Conservation (phyloP, 64 coral and sea anemone genomes). For the Pachyseris speciosa region DNA sequence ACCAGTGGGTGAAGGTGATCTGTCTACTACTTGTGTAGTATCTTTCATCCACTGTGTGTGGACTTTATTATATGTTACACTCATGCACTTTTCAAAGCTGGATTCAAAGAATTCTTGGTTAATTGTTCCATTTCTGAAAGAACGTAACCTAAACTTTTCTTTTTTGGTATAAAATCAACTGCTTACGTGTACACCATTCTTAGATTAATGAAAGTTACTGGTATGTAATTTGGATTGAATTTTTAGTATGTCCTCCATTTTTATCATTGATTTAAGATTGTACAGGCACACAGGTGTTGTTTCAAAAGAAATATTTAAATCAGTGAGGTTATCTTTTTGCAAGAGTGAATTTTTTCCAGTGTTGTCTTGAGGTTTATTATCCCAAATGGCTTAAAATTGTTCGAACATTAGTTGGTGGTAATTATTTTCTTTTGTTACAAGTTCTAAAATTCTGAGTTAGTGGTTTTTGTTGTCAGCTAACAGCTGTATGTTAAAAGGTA, state of each 20-base stretch:
- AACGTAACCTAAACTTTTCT: not conserved
- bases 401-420: too few relatives aligned
- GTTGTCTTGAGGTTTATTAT: not conserved
- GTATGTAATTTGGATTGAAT: not conserved
- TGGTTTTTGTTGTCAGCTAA: not conserved
- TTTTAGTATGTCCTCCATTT: not conserved
- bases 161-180: not conserved
- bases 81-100: not conserved
- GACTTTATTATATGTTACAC: too few relatives aligned
- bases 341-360: not conserved
- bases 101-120: not conserved
- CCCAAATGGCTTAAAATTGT: not conserved
- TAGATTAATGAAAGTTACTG: not conserved
- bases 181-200: not conserved
- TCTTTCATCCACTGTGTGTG: not conserved
- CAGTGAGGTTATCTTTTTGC: not conserved
- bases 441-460: too few relatives aligned
- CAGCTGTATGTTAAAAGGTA: not conserved
- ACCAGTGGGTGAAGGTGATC: not conserved
- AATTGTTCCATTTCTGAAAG: not conserved
- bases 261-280: constrained; percentile 3
- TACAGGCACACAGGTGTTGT: not conserved
- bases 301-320: not conserved
- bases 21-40: not conserved
- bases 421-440: not conserved